Evolutionary conservation across 2,888 invertebrate species (phyloP).

Genomic region (Himalopsyche anomala): DNA sequence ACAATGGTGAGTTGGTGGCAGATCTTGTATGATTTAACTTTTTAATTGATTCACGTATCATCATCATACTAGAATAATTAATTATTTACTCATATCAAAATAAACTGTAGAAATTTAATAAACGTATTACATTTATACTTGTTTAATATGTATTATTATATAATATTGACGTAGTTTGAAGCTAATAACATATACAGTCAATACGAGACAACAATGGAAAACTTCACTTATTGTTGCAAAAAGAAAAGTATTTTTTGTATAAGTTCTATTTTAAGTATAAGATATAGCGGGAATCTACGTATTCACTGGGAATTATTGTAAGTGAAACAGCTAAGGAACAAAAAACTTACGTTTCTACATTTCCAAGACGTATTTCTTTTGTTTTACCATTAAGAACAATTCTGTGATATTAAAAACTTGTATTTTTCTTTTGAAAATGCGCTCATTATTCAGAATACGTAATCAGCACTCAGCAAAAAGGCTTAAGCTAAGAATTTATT

Average conservation of each 20-base stretch:
- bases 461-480: not conserved
- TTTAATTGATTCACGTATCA: too few species aligned
- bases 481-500: not conserved
- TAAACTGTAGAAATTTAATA: too few species aligned
- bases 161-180: too few species aligned
- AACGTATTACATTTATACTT: too few species aligned
- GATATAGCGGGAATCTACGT: not conserved
- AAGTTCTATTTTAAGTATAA: conserved; percentile 2
- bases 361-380: conserved; percentile 28
- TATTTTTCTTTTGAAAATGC: not conserved
- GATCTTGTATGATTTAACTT: too few species aligned
- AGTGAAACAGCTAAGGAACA: not conserved
- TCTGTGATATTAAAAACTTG: conserved; percentile 37
- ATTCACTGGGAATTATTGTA: not conserved
- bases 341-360: conserved; percentile 14
- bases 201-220: not conserved
- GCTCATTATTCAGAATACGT: conserved; percentile 16
- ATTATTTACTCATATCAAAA: too few species aligned
- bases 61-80: too few species aligned
- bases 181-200: too few species aligned
- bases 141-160: too few species aligned
- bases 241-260: not conserved
- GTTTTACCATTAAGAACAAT: conserved; percentile 6
- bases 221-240: not conserved
- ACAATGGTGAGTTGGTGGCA: too few species aligned